These are phyloP conservation scores for Ammodytes marinus DNA, from an alignment of 2,113 vertebrate species.

Conservation along the genomic window DNA sequence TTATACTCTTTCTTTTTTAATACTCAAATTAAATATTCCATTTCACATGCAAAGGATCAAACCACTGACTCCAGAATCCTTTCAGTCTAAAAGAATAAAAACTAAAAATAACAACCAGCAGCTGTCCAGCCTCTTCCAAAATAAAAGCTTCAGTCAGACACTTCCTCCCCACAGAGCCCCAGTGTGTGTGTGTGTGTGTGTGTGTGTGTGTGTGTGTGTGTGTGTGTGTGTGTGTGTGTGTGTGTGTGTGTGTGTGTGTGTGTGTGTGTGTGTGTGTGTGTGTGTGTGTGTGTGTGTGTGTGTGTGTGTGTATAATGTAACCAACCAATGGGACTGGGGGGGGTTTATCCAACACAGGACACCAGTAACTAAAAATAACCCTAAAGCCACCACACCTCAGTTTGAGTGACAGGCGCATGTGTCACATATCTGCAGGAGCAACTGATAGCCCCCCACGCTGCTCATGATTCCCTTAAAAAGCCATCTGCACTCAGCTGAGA, in stretches of 20 bases:
- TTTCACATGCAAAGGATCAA: too few species aligned
- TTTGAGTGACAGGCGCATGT: slow-evolving; percentile 98
- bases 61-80: background rate
- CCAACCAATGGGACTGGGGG: too few species aligned
- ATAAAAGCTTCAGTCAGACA: slow-evolving; percentile 42
- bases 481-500: slow-evolving; percentile 89
- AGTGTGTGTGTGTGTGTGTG: too few species aligned
- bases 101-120: slow-evolving; percentile 15
- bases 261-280: too few species aligned
- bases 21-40: background rate
- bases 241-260: too few species aligned
- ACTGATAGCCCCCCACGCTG: slow-evolving; percentile 86
- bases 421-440: slow-evolving; percentile 90
- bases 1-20: background rate
- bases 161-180: slow-evolving; percentile 2
- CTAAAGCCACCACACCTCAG: slow-evolving; percentile 18
- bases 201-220: too few species aligned
- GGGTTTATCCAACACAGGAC: slow-evolving; percentile 82
- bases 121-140: slow-evolving; percentile 49
- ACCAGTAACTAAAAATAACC: slow-evolving; percentile 92
- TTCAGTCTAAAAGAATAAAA: too few species aligned
- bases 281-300: too few species aligned
- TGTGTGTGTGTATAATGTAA: background rate
- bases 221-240: too few species aligned
- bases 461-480: slow-evolving; percentile 99